phyloP scores from a whole-genome alignment of 2,113 vertebrate species.

The Ceyx melanurus region DNA sequence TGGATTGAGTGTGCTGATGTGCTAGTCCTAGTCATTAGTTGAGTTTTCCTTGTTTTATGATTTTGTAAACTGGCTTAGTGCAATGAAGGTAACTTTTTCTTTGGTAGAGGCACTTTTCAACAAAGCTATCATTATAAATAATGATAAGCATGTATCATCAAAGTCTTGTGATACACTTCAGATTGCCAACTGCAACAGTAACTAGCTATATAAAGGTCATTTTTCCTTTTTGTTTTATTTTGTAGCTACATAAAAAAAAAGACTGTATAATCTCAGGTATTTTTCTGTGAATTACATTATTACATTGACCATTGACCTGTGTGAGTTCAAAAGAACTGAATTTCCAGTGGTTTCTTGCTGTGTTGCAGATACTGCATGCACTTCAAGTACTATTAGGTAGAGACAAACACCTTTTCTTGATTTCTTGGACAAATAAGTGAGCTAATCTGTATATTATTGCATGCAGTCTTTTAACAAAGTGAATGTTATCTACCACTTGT shows the following conservation, averaged over 20 bases:
- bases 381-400: not conserved
- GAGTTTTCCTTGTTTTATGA: not conserved
- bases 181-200: not conserved
- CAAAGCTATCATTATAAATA: not conserved
- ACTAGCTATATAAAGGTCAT: not conserved
- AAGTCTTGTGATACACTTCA: not conserved
- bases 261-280: not conserved
- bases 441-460: not conserved
- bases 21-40: not conserved
- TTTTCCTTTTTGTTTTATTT: not conserved
- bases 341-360: not conserved
- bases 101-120: not conserved
- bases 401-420: not conserved
- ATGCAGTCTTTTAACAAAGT: not conserved
- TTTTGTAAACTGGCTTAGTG: not conserved
- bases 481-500: not conserved
- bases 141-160: not conserved
- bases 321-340: not conserved
- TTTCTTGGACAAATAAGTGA: not conserved
- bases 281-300: not conserved
- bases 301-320: not conserved
- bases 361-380: not conserved
- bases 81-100: not conserved
- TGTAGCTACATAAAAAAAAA: not conserved
- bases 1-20: not conserved